phyloP scores from a whole-genome alignment of 2,113 vertebrate species.

The Bubo scandiacus region DNA sequence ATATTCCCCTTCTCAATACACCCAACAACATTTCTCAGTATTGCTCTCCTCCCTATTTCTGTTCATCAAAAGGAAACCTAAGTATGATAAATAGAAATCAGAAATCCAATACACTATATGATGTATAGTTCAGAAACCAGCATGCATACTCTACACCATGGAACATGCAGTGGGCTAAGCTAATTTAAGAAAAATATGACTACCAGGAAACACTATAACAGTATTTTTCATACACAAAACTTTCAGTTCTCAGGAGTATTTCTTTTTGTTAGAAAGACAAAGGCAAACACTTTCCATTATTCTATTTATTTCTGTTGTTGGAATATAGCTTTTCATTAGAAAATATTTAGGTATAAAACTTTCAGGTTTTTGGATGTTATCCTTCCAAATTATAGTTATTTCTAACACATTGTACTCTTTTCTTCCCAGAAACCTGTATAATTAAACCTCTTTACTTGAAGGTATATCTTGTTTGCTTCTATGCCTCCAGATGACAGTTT shows the following conservation, averaged over 20 bases:
- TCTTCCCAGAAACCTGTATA: neutral
- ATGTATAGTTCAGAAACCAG: neutral
- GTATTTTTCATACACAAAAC: neutral
- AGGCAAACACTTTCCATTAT: fast-evolving
- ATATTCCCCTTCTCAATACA: neutral
- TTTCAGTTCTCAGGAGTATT: neutral
- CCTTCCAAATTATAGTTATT: neutral
- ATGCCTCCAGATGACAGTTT: neutral
- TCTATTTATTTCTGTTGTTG: neutral
- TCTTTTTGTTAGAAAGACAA: neutral
- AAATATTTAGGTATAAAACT: neutral
- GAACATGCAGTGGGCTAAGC: neutral
- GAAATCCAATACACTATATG: neutral
- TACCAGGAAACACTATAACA: neutral
- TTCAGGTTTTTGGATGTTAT: neutral
- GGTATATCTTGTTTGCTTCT: neutral
- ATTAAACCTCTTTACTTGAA: neutral
- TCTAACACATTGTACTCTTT: neutral
- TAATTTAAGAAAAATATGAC: neutral
- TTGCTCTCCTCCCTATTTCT: neutral
- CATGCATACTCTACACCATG: neutral
- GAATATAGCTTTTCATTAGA: neutral
- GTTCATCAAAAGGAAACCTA: neutral
- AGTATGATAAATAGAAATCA: neutral
- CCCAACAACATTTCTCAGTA: neutral